Evolutionary conservation across 1,140 invertebrate species (phyloP), one percentile per base, ranked within the genome.

Genomic region (Eubasilissa regina): DNA sequence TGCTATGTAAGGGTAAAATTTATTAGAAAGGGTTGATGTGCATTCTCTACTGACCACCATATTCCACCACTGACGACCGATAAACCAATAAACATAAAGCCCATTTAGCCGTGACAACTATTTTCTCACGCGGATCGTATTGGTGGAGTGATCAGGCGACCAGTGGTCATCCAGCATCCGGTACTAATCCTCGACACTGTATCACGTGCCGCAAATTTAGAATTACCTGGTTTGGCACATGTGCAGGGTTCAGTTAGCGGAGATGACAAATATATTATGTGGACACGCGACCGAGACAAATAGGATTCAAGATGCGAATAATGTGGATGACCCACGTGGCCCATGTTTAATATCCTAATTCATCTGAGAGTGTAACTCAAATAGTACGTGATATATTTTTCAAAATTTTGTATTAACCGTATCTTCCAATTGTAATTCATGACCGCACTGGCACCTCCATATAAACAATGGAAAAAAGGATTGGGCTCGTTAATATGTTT

Each of bases 141-240:
- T 35, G 25, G 10, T 25, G 10, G 35, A 13, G 19, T 64, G 13
- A 21, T 44, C 62, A 66, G 62, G 35, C 13, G 64, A 47, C 64
- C 64, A 68, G 64, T 68, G 64, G 64, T 68, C 64, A 68, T 68
- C 64, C 64, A 44, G 25, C 25, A 35, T 35, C 25, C 25, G 6
- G 6, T 6, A 35, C 25, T 35, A 35, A 35, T 35, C n/a, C n/a
- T 68, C 64, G 17, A 68, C 44, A 45, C 64, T 44, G 11, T 44
- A n/a, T 13, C 64, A 17, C n/a, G 45, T n/a, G n/a, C 9, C 43
- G 43, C 44, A 0, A 44, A 44, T 45, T 68, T 68, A 1, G 64
- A 47, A 13, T 15, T 68, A 68, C 64, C 64, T 68, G 64, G 64
- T 19, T 3, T 10, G 15, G n/a, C 45, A 19, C 45, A 45, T 68